Conservation (phyloP, 2,113 vertebrate genomes). For the Lathamus discolor region DNA sequence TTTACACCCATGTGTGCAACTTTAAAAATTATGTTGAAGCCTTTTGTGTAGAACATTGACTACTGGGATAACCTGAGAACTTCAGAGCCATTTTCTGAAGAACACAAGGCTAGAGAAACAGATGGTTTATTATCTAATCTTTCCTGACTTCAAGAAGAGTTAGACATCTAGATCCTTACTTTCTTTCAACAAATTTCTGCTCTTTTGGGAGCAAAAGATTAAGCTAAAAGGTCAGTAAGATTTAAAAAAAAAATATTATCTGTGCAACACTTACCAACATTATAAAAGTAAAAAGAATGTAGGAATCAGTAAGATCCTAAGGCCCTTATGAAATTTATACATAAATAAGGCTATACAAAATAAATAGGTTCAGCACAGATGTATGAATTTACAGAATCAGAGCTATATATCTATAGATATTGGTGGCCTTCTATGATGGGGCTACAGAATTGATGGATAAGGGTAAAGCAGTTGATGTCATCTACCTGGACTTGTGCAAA, state of each 20-base stretch:
- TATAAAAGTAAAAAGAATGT: not conserved
- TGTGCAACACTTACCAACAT: not conserved
- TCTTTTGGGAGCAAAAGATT: not conserved
- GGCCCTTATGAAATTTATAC: not conserved
- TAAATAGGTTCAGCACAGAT: not conserved
- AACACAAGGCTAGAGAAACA: not conserved
- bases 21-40: not conserved
- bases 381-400: not conserved
- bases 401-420: not conserved
- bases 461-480: too few relatives aligned
- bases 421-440: too few relatives aligned
- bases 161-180: not conserved
- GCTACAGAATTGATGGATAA: too few relatives aligned
- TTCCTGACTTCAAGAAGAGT: not conserved
- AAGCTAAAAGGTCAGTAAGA: not conserved
- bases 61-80: not conserved
- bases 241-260: not conserved
- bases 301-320: not conserved
- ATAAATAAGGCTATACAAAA: not conserved
- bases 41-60: not conserved
- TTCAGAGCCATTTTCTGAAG: not conserved
- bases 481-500: too few relatives aligned
- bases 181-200: not conserved
- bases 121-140: not conserved
- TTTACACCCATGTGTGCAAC: not conserved